Evolutionary conservation across 2,113 vertebrate species (phyloP), one percentile per base, ranked within the genome.

Genomic region (Pterophyllum scalare): DNA sequence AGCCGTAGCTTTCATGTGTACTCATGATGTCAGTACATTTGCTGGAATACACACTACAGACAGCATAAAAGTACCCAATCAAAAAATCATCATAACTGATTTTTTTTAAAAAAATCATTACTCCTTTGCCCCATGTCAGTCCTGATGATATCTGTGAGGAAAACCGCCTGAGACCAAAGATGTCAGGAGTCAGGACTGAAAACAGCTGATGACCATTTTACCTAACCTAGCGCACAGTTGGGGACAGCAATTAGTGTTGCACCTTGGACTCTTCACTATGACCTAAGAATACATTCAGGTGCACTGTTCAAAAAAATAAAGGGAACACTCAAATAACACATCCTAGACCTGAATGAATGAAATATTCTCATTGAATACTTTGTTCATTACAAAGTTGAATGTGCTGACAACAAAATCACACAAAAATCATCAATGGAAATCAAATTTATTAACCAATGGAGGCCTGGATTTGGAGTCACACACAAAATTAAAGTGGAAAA

Each of bases 111-210:
- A 54, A 17, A 20, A 10, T 49, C 43, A 15, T 12, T 20, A 0
- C 0, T 52, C 49, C 17, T 31, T 5, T 5, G 43, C 9, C 15
- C 3, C 12, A 17, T 17, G 10, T 31, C 15, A 0, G 15, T 0
- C 24, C 40, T 24, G 49, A 28, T 70, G 64, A 72, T n/a, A 52
- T 72, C 43, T 13, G 65, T 26, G 52, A 26, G 17, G 17, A 72
- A 31, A 72, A 72, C 40, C 52, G 24, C 43, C 24, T 14, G 57
- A 58, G 6, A 1, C 12, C 20, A 5, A 31, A 52, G 24, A 20
- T 31, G 43, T 52, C 24, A 7, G 65, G 43, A 31, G 65, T 70
- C 24, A 17, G 9, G 40, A 13, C 43, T 72, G 26, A 28, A 31
- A 52, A 52, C 14, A 1, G 3, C 65, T 49, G 43, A 14, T 2